A percentile compares a stretch with the other conserved stretches of the same genome.
Conservation (phyloP, 2,113 vertebrate genomes). For the Gymnarchus niloticus region DNA sequence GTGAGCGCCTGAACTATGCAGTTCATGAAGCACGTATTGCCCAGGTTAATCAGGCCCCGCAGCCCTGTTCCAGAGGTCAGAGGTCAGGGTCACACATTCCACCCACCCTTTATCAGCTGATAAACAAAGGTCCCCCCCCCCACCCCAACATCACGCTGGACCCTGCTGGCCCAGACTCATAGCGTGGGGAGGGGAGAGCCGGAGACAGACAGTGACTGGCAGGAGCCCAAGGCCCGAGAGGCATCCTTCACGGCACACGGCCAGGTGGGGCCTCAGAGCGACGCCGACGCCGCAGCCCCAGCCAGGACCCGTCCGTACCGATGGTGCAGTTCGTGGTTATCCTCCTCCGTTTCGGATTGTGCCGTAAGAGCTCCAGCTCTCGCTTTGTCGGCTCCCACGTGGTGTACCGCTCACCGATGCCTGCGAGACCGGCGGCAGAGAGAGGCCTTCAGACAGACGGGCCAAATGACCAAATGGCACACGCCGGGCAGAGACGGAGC, state of each 20-base stretch:
- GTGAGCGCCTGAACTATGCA: conserved; percentile 97
- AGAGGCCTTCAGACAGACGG: conserved; percentile 24
- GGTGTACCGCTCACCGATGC: conserved; percentile 94
- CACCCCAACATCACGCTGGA: too few species aligned
- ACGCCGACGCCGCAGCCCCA: not conserved
- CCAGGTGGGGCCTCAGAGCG: not conserved
- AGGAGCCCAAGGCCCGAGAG: too few species aligned
- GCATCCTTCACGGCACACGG: not conserved
- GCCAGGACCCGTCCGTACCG: conserved; percentile 63
- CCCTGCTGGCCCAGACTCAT: too few species aligned
- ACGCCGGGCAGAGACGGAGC: not conserved
- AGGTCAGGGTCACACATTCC: not conserved
- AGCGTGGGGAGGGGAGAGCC: too few species aligned
- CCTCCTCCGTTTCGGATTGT: conserved; percentile 97
- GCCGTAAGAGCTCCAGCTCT: conserved; percentile 93
- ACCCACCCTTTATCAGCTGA: not conserved
- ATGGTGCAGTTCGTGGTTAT: conserved; percentile 99
- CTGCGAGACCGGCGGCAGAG: conserved; percentile 55
- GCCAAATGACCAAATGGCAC: not conserved
- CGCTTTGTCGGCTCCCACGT: conserved; percentile 98
- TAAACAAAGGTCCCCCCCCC: not conserved
- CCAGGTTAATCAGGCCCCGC: conserved; percentile 93
- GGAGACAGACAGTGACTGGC: not conserved
- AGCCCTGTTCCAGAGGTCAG: conserved; percentile 65
- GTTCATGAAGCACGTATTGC: conserved; percentile 99